Evolutionary conservation across 2,113 vertebrate genomes (phyloP).

Genomic region (Eira barbara): DNA sequence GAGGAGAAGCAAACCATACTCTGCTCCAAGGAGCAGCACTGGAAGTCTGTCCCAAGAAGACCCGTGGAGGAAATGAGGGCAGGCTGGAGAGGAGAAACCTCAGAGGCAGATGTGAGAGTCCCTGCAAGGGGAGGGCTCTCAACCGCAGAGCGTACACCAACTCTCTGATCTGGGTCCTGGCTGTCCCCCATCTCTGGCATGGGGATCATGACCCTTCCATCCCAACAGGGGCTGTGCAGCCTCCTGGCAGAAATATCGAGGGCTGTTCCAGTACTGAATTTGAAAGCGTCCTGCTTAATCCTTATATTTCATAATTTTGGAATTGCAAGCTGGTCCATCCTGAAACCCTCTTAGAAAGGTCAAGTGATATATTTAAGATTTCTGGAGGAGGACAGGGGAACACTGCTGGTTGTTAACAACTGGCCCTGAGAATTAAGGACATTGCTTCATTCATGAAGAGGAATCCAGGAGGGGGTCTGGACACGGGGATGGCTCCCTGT

Average conservation of each 20-base stretch:
- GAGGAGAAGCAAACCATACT: not conserved
- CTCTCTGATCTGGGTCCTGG: not conserved
- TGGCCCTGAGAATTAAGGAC: not conserved
- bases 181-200: not conserved
- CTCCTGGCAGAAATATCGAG: not conserved
- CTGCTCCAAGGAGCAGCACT: not conserved
- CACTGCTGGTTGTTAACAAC: not conserved
- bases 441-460: not conserved
- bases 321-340: not conserved
- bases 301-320: not conserved
- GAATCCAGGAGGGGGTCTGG: not conserved
- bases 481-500: not conserved
- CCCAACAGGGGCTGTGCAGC: rapidly evolving
- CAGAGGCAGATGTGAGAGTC: not conserved
- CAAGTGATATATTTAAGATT: not conserved
- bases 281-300: not conserved
- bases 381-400: not conserved
- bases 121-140: not conserved
- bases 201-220: rapidly evolving
- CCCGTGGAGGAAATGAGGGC: not conserved
- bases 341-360: not conserved
- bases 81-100: not conserved
- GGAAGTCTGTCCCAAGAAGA: not conserved
- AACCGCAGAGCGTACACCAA: rapidly evolving
- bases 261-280: not conserved